Base-by-base conservation (phyloP, 2,113 vertebrate genomes). In the Phyllopteryx taeniolatus region DNA sequence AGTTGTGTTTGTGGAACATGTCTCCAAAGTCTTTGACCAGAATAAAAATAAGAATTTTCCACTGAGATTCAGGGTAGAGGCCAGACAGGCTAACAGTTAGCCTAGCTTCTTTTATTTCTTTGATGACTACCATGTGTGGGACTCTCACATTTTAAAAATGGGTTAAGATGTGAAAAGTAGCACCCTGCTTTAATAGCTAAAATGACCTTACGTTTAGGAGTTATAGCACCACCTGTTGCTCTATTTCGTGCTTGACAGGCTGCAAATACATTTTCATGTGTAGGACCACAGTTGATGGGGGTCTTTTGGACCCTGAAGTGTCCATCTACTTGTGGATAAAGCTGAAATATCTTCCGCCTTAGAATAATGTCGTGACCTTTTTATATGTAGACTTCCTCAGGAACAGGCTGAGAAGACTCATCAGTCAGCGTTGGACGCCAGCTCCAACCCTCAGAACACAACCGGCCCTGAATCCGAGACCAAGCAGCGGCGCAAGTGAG, bases 401-500 rank as follows among this genome's bases (percentile, higher is more conserved):
- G 93, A 94, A 85, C 88, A 88, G 83, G 76, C 85, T 0, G 93
- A 92, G 33, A 93, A 88, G 77, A 93, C 90, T 78, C 91, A 93
- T 12, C 82, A 67, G 1, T 54, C 80, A 54, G 79, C 83, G 10
- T 66, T 27, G 33, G 54, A 73, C 64, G 78, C 88, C 77, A 87
- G 81, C 78, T 75, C 77, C 71, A 85, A 83, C 74, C 82, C 81
- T 72, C 81, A 59, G 33, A 81, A 59, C 80, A 78, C 62, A 1
- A 89, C 82, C 39, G 54, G 84, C 15, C 80, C 87, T 1, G 92
- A 93, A 9, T 79, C 84, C 56, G 93, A 94, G 79, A 80, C 79
- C 76, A 94, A 94, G 79, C 92, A 93, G 83, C 89, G 93, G 44
- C 91, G 93, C 86, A 93, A 93, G 93, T 94, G 64, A 91, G 92